Base-by-base conservation (phyloP, 2,113 vertebrate genomes). In the Anoplopoma fimbria region DNA sequence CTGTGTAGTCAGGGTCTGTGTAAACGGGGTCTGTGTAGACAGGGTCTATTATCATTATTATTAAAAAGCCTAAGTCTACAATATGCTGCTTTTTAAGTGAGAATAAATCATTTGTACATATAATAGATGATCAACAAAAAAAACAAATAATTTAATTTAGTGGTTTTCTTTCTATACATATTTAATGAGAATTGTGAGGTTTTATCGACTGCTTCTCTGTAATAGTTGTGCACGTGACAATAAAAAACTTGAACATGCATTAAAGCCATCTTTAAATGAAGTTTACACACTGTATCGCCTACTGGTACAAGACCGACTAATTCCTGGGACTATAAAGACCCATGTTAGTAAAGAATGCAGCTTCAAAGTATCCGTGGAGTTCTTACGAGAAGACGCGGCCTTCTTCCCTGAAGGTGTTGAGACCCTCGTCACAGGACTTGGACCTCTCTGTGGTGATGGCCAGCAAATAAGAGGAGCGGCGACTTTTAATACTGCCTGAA, bases 371-470 rank as follows among this genome's bases (percentile, higher is more conserved):
- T 38, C 8, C 15, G 29, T 14, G 12, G 31, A 40, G 13, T 72
- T 19, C 96, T 95, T 84, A 96, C 95, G 91, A 92, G 69, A 95
- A 94, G 70, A 96, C 88, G 25, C 95, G 95, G 27, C 96, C 95
- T 84, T 99, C 98, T 0, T 99, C 98, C 77, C 96, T 95, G 89
- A 99, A 98, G 0, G 95, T 92, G 74, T 99, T 99, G 85, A 99
- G 96, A 1, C 98, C 98, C 0, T 99, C 98, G 0, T 99, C 98
- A 2, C 97, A 99, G 49, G 98, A 99, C 93, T 97, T 99, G 83
- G 98, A 99, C 88, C 97, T 96, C 86, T 98, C 97, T 0, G 97
- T 97, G 88, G 97, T 98, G 94, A 99, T 96, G 89, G 98, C 98
- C 90, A 98, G 92, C 77, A 98, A 93, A 93, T 99, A 98, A 63